phyloP scores from a whole-genome alignment of 2,113 vertebrate species.

The Corythornis cristatus region DNA sequence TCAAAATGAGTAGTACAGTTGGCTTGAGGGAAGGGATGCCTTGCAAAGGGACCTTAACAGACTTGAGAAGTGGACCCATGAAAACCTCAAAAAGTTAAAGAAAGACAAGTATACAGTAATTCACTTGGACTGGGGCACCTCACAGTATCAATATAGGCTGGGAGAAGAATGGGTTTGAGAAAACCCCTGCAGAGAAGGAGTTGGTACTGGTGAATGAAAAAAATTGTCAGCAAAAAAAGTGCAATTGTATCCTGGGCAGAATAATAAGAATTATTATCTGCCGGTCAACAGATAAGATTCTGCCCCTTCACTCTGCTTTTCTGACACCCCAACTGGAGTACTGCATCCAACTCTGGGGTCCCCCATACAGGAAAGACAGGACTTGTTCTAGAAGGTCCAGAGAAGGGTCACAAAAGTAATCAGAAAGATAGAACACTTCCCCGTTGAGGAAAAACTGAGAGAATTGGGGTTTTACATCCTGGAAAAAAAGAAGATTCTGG shows the following conservation, averaged over 20 bases:
- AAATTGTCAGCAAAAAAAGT: neutral
- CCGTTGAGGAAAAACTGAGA: neutral
- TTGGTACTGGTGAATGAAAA: neutral
- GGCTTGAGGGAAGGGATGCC: neutral
- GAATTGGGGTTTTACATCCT: neutral
- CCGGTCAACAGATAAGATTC: neutral
- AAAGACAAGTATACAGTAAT: neutral
- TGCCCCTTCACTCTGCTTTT: neutral
- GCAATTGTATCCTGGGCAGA: rapidly evolving
- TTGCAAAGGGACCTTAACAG: neutral
- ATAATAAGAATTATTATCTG: neutral
- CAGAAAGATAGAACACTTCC: neutral
- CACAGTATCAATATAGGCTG: rapidly evolving
- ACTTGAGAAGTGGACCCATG: neutral
- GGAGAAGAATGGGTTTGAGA: neutral
- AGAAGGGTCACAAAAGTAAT: neutral
- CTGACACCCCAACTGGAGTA: too few species aligned
- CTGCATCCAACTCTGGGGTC: neutral
- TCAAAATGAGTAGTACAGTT: neutral
- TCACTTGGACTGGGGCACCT: rapidly evolving
- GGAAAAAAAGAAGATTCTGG: neutral
- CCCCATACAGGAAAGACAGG: neutral
- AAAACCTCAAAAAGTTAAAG: neutral
- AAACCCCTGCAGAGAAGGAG: neutral
- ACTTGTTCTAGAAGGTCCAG: rapidly evolving